Conservation (phyloP, 2,797 vertebrate species). For the Holocentrus rufus region DNA sequence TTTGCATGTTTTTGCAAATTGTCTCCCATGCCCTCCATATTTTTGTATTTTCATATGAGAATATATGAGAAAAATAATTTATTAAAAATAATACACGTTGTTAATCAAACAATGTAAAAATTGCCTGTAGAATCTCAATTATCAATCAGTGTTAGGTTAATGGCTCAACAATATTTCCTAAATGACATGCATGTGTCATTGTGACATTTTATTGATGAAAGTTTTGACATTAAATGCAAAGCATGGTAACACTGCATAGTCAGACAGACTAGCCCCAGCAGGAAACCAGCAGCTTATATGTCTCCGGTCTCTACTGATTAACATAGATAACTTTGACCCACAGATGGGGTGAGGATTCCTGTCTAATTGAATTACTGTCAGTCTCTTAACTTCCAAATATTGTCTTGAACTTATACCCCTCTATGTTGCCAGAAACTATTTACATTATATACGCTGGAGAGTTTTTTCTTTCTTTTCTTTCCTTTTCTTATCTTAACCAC, state of each 20-base stretch:
- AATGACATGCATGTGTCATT: slow-evolving; percentile 14
- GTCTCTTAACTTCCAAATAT: slow-evolving; percentile 85
- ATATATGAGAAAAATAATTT: no score
- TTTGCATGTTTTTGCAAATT: not conserved
- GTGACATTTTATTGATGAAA: slow-evolving; percentile 32
- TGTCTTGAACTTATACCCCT: slow-evolving; percentile 86
- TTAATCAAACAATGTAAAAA: not conserved
- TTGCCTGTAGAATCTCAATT: no score
- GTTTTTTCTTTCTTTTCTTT: slow-evolving; percentile 13
- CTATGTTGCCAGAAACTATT: slow-evolving; percentile 69
- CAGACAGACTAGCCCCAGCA: slow-evolving; percentile 74
- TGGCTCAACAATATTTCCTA: not conserved
- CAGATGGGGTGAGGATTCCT: slow-evolving; percentile 83
- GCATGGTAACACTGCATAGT: slow-evolving; percentile 42
- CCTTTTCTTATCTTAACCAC: slow-evolving; percentile 30
- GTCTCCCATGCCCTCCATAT: not conserved
- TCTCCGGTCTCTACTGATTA: slow-evolving; percentile 83
- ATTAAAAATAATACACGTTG: not conserved
- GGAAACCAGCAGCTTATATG: slow-evolving; percentile 81
- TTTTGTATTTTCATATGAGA: not conserved
- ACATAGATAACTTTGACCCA: slow-evolving; percentile 88
- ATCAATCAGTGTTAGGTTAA: not conserved
- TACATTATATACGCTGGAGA: slow-evolving; percentile 53
- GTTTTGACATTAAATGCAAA: slow-evolving; percentile 48
- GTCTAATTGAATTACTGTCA: slow-evolving; percentile 92